Percentiles rank a stretch among this genome's conserved stretches.
Evolutionary conservation across 2,113 vertebrate species (phyloP).

Genomic region (Marmota monax): DNA sequence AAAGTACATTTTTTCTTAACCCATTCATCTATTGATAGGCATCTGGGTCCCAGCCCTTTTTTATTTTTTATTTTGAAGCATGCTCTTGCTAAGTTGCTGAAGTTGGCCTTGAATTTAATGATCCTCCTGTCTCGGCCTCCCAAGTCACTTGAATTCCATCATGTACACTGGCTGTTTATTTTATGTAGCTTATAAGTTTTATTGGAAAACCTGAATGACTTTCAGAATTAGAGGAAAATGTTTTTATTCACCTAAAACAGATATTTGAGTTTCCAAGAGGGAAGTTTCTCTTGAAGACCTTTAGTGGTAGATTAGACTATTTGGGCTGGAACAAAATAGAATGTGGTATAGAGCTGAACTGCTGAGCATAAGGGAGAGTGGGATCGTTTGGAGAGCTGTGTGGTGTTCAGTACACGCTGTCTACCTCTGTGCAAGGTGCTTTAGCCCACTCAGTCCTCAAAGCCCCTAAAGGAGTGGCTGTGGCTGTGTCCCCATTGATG

Average conservation of each 20-base stretch:
- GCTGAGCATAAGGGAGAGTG: accelerated
- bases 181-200: not conserved
- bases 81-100: too few species aligned
- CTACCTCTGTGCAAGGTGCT: not conserved
- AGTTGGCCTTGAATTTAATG: too few species aligned
- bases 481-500: not conserved
- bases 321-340: not conserved
- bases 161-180: too few species aligned
- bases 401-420: not conserved
- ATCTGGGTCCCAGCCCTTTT: too few species aligned
- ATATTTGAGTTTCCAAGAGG: not conserved
- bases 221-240: not conserved
- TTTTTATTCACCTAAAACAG: not conserved
- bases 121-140: too few species aligned
- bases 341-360: not conserved
- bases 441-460: not conserved
- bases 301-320: too few species aligned
- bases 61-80: too few species aligned
- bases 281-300: not conserved
- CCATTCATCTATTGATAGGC: too few species aligned
- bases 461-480: not conserved
- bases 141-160: too few species aligned
- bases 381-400: too few species aligned
- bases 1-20: too few species aligned
- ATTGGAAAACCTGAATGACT: not conserved